Evolutionary conservation across 2,113 vertebrate genomes (phyloP).

Genomic region (Nymphicus hollandicus): DNA sequence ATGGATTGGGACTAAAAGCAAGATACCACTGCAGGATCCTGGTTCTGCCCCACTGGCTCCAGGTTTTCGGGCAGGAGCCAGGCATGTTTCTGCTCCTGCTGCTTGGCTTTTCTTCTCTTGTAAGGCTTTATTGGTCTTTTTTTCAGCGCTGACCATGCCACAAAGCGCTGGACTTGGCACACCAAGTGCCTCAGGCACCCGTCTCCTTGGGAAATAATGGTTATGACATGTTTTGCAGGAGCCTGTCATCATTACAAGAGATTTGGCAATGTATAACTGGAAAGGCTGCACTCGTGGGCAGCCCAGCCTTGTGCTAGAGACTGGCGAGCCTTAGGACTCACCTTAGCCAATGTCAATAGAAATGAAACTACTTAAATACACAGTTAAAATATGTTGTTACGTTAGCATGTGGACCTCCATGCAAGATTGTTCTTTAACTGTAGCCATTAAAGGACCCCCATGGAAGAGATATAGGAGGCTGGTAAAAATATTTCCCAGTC

Average conservation of each 20-base stretch:
- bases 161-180: not conserved
- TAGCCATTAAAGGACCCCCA: not conserved
- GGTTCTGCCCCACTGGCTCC: not conserved
- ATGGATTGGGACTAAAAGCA: not conserved
- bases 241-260: not conserved
- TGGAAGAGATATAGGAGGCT: not conserved
- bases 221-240: not conserved
- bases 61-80: not conserved
- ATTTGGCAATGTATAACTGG: not conserved
- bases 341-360: slow-evolving; percentile 47
- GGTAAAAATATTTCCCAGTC: not conserved
- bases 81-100: rapidly evolving
- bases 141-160: rapidly evolving
- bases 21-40: not conserved
- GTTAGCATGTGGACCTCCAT: slow-evolving; percentile 56
- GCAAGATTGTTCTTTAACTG: slow-evolving; percentile 21
- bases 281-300: not conserved
- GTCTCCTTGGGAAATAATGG: not conserved
- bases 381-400: slow-evolving; percentile 52
- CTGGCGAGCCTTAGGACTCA: not conserved
- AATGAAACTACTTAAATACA: slow-evolving; percentile 31
- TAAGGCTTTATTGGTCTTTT: not conserved
- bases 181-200: not conserved
- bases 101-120: not conserved
- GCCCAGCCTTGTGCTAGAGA: not conserved